Conservation (phyloP, 1,140 invertebrate species). For the Chironomus tepperi region DNA sequence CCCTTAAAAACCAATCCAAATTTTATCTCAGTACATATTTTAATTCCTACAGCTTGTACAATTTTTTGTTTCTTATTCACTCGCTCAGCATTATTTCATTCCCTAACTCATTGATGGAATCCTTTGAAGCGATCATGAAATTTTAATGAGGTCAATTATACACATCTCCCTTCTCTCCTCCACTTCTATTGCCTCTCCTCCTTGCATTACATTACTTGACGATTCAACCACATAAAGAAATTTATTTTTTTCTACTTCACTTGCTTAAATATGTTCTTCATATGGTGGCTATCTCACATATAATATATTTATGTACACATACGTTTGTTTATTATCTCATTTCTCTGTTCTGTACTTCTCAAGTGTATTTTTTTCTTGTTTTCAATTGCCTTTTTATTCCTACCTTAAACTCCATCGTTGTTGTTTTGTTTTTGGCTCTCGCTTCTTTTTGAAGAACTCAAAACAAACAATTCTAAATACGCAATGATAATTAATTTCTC, state of each 20-base stretch:
- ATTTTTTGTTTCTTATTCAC: neutral
- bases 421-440: neutral
- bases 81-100: neutral
- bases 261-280: neutral
- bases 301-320: too few relatives aligned
- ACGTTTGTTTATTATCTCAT: too few relatives aligned
- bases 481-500: constrained; percentile 22
- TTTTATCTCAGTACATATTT: too few relatives aligned
- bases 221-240: constrained; percentile 1
- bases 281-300: neutral
- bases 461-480: constrained; percentile 11
- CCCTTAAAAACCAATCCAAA: too few relatives aligned
- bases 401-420: too few relatives aligned
- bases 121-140: constrained; percentile 22
- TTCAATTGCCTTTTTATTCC: too few relatives aligned
- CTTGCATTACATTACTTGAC: neutral
- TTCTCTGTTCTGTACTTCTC: neutral
- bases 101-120: neutral
- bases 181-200: neutral
- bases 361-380: neutral
- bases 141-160: constrained; percentile 22
- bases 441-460: neutral
- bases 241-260: neutral
- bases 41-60: too few relatives aligned
- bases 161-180: neutral